Percentiles rank a stretch among this genome's conserved stretches.
These are phyloP conservation scores for Pammene fasciana DNA, from an alignment of 2,888 invertebrate genomes.

Conservation along the genomic window DNA sequence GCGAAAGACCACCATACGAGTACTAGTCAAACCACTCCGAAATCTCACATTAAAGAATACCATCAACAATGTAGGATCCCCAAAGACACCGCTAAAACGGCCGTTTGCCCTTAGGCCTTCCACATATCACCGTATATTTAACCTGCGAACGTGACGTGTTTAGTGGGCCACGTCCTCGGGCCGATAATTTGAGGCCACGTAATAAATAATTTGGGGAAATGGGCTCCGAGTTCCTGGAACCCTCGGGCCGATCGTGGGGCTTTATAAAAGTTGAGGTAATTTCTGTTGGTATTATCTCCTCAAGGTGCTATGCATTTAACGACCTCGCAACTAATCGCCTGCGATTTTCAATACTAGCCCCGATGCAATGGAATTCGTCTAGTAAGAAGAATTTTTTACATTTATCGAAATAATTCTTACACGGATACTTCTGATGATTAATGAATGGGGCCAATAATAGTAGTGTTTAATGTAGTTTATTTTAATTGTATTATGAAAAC, in stretches of 20 bases:
- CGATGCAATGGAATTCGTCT: too few relatives aligned
- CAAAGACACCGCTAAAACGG: not conserved
- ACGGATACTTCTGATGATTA: too few relatives aligned
- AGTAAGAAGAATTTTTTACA: too few relatives aligned
- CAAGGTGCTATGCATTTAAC: not conserved
- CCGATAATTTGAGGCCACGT: conserved; percentile 17
- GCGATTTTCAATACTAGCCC: too few relatives aligned
- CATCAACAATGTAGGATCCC: not conserved
- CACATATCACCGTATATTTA: conserved; percentile 12
- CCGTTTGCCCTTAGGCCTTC: not conserved
- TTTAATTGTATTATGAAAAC: too few relatives aligned
- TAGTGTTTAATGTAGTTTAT: too few relatives aligned
- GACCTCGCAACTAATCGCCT: too few relatives aligned
- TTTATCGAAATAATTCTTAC: too few relatives aligned
- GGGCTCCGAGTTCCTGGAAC: conserved; percentile 8
- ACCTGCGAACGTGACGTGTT: conserved; percentile 9
- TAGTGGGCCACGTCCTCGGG: not conserved
- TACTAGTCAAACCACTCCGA: not conserved
- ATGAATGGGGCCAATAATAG: too few relatives aligned
- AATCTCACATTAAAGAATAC: not conserved
- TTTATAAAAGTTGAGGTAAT: conserved; percentile 2
- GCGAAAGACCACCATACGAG: too few relatives aligned
- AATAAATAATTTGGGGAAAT: conserved; percentile 19
- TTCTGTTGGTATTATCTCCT: conserved; percentile 7
- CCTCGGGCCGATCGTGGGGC: conserved; percentile 1